Conservation (phyloP, 2,113 vertebrate genomes). For the Sarotherodon lohbergeri region DNA sequence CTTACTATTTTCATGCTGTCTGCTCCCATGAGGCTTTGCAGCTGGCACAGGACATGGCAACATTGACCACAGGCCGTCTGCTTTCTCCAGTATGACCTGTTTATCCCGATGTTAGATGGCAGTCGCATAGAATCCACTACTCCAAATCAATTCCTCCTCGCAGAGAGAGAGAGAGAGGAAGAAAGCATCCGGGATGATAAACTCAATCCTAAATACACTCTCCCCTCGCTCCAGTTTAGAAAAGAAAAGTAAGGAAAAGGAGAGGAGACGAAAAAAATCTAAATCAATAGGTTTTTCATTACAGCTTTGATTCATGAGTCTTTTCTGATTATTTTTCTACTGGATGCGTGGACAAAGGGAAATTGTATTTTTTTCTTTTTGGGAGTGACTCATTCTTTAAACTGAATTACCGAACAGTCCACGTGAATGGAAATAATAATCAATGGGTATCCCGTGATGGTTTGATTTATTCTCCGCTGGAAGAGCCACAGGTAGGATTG, state of each 20-base stretch:
- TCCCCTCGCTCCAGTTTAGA: background rate
- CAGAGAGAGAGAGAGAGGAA: background rate
- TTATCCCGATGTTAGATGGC: slow-evolving; percentile 16
- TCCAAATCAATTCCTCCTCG: slow-evolving; percentile 30
- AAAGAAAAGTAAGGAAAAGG: background rate
- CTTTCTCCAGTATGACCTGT: slow-evolving; percentile 28
- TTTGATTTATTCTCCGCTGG: slow-evolving; percentile 36
- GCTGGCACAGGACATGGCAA: background rate
- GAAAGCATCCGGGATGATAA: slow-evolving; percentile 16
- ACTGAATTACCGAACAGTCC: slow-evolving; percentile 22
- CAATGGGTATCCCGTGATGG: background rate
- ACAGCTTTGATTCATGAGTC: slow-evolving; percentile 26
- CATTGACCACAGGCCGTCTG: slow-evolving; percentile 23
- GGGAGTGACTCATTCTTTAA: background rate
- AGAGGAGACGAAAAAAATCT: background rate
- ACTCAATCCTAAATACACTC: slow-evolving; percentile 1
- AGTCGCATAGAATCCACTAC: slow-evolving; percentile 23
- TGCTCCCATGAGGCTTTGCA: slow-evolving; percentile 12
- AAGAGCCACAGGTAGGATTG: slow-evolving; percentile 41
- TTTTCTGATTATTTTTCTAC: slow-evolving; percentile 35
- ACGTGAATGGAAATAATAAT: slow-evolving; percentile 42
- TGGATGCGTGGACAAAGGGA: slow-evolving; percentile 18
- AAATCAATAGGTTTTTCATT: slow-evolving; percentile 61
- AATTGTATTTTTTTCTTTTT: background rate
- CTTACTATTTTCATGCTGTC: background rate